phyloP scores from a whole-genome alignment of 2,113 vertebrate species.

The Antigone vipio region DNA sequence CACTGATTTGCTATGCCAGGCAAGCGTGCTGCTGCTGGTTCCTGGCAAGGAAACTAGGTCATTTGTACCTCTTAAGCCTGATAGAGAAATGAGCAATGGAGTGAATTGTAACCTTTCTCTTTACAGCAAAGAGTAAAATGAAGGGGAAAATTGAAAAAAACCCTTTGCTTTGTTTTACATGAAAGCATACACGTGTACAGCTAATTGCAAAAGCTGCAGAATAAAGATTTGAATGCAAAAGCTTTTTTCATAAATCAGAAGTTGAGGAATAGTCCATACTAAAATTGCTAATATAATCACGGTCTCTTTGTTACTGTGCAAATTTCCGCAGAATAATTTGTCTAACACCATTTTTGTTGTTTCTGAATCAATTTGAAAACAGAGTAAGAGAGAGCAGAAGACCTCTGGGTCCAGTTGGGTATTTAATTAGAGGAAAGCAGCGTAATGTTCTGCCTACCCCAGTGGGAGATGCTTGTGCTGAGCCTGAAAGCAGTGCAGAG shows the following conservation, averaged over 20 bases:
- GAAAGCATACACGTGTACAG: neutral
- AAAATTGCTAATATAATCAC: neutral
- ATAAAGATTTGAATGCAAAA: neutral
- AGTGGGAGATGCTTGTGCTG: neutral
- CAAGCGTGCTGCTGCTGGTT: neutral
- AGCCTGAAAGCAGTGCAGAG: fast-evolving
- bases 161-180: neutral
- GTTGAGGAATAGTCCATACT: neutral
- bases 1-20: neutral
- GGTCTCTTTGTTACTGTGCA: neutral
- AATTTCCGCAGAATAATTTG: neutral
- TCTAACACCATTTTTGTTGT: neutral
- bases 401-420: neutral
- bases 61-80: neutral
- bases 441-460: neutral
- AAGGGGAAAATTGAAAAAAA: neutral
- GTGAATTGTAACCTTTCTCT: neutral
- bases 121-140: neutral
- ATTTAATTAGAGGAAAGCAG: neutral
- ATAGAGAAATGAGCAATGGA: neutral
- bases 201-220: neutral
- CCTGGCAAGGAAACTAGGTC: neutral
- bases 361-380: neutral
- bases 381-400: neutral
- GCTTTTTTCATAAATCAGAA: neutral